Evolutionary conservation across 1,140 invertebrate genomes (phyloP).

Genomic region (Lordiphosa mommai): DNA sequence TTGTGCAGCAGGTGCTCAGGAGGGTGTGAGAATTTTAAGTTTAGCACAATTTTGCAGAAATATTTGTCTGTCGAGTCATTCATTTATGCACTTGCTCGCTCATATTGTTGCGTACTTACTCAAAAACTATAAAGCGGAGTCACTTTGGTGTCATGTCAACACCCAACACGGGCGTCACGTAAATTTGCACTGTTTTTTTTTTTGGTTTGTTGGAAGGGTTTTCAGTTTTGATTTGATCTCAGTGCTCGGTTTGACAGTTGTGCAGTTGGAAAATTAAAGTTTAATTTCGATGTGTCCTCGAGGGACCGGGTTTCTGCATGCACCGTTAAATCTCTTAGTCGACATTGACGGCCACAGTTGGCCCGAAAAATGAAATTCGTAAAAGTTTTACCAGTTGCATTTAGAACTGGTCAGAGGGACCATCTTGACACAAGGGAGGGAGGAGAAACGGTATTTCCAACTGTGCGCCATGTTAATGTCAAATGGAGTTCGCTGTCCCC

Average conservation of each 20-base stretch:
- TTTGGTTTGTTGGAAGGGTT: not conserved
- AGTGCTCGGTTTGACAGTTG: conserved; percentile 21
- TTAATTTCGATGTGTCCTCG: conserved; percentile 10
- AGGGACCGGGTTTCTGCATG: conserved; percentile 18
- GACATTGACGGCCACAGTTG: conserved; percentile 66
- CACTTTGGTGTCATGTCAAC: conserved; percentile 48
- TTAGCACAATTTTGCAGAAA: too few relatives aligned
- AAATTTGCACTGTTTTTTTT: not conserved
- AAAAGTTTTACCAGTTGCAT: conserved; percentile 69
- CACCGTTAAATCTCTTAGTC: conserved; percentile 71
- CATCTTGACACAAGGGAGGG: conserved; percentile 8
- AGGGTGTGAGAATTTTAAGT: too few relatives aligned
- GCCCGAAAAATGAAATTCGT: conserved; percentile 57
- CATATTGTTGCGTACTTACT: conserved; percentile 51
- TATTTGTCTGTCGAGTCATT: conserved; percentile 53
- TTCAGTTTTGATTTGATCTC: conserved; percentile 52
- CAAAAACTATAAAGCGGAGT: conserved; percentile 54
- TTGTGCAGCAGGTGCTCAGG: too few relatives aligned
- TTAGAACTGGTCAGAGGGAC: conserved; percentile 41
- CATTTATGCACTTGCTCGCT: conserved; percentile 51
- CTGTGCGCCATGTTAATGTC: conserved; percentile 61
- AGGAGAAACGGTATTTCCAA: conserved; percentile 48
- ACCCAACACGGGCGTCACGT: conserved; percentile 9
- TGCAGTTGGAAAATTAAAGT: conserved; percentile 32
- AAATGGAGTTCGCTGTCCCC: conserved; percentile 31